Percentiles rank a stretch among this genome's conserved stretches.
phyloP scores from a whole-genome alignment of 1,140 invertebrate species.

The Doryteuthis pealeii region DNA sequence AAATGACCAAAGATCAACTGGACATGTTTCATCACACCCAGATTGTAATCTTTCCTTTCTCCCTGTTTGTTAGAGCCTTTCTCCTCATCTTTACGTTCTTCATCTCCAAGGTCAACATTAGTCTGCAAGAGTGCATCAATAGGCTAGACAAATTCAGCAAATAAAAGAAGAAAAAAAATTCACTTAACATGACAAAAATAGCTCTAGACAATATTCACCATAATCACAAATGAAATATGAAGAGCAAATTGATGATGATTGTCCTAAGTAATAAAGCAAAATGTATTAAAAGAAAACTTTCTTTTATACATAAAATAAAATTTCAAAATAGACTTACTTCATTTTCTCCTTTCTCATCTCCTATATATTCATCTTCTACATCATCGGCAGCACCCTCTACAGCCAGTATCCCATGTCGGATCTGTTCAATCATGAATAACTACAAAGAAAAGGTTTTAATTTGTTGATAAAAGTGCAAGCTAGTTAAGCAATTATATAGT shows the following conservation, averaged over 20 bases:
- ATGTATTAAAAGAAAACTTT: no score
- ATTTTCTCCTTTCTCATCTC: slow-evolving; percentile 48
- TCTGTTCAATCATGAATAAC: slow-evolving; percentile 91
- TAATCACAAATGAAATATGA: no score
- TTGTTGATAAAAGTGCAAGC: no score
- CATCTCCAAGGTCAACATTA: slow-evolving; percentile 48
- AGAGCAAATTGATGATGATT: no score
- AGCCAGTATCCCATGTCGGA: slow-evolving; percentile 76
- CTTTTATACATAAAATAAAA: no score
- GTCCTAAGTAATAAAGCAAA: no score
- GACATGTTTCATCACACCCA: slow-evolving; percentile 93
- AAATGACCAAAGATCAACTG: slow-evolving; percentile 98
- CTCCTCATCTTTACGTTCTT: slow-evolving; percentile 42
- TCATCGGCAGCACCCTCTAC: slow-evolving; percentile 82
- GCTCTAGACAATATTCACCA: no score
- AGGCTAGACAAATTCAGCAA: neutral
- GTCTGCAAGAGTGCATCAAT: slow-evolving; percentile 42
- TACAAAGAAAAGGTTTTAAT: slow-evolving; percentile 30
- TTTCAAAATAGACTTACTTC: slow-evolving; percentile 43
- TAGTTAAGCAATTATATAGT: no score
- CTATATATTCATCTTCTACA: slow-evolving; percentile 84
- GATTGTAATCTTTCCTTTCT: slow-evolving; percentile 82
- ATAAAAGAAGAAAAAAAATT: neutral
- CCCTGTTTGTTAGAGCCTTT: slow-evolving; percentile 54
- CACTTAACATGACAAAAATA: neutral